Conservation (phyloP, 2,113 vertebrate species). For the Lipotes vexillifer region DNA sequence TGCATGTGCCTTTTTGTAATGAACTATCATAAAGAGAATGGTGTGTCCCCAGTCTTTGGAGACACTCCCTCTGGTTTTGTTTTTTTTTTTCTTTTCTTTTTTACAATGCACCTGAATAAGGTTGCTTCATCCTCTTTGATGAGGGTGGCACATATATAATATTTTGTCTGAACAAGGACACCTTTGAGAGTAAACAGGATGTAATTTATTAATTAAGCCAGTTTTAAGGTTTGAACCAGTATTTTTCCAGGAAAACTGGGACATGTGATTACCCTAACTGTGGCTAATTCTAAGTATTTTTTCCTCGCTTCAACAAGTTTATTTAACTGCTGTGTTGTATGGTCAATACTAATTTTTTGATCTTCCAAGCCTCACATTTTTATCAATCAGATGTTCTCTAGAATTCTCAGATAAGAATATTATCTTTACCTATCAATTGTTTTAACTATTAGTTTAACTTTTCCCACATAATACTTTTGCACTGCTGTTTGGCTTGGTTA, state of each 20-base stretch:
- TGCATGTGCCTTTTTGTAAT: conserved; percentile 53
- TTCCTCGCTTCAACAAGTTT: background rate
- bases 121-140: background rate
- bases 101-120: background rate
- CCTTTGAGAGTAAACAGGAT: background rate
- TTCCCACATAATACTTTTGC: background rate
- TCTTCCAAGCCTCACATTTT: background rate
- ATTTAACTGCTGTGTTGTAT: background rate
- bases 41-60: background rate
- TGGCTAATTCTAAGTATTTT: background rate
- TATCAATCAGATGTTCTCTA: background rate
- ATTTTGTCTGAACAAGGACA: background rate
- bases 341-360: background rate
- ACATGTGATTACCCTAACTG: background rate
- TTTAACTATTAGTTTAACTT: conserved; percentile 11
- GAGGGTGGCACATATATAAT: background rate
- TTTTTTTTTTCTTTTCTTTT: background rate
- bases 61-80: background rate
- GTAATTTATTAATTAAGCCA: background rate
- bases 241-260: background rate
- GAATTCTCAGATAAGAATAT: background rate
- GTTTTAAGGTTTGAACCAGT: background rate
- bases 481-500: background rate
- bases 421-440: background rate
- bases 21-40: conserved; percentile 27